Percentiles rank a stretch among this genome's conserved stretches.
Evolutionary conservation across 2,797 vertebrate species (phyloP).

Genomic region (Amblyraja radiata): DNA sequence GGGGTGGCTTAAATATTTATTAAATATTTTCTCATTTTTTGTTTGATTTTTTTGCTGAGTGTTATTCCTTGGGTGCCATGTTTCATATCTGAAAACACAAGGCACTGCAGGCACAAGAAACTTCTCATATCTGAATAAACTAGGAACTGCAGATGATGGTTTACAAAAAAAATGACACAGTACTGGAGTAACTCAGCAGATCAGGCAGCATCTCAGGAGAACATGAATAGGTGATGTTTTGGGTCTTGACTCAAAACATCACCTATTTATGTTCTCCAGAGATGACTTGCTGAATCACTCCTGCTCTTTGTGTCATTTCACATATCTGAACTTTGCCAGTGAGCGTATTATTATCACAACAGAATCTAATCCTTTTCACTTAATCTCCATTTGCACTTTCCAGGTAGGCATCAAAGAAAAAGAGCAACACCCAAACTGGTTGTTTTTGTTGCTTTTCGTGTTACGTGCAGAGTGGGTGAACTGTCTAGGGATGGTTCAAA

Average conservation of each 20-base stretch:
- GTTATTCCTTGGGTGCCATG: background rate
- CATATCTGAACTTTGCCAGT: background rate
- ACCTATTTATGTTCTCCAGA: no score
- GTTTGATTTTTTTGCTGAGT: background rate
- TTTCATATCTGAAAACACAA: no score
- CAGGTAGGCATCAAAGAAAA: background rate
- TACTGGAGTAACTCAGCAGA: no score
- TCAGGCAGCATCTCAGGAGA: no score
- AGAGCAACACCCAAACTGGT: background rate
- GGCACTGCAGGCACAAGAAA: no score
- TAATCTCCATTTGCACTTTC: background rate
- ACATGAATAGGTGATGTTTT: no score
- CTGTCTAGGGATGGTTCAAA: background rate
- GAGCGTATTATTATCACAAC: background rate
- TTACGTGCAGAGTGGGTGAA: background rate
- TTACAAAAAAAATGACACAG: no score
- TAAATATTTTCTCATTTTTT: background rate
- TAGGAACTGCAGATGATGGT: no score
- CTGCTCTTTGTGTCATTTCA: background rate
- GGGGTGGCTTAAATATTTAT: background rate
- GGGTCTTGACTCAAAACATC: no score
- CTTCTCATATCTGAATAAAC: no score
- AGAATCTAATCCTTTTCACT: background rate
- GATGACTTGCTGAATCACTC: no score
- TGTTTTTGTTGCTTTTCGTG: background rate